These are phyloP conservation scores for Prosapia bicincta DNA, from an alignment of 2,888 invertebrate species.

Conservation along the genomic window DNA sequence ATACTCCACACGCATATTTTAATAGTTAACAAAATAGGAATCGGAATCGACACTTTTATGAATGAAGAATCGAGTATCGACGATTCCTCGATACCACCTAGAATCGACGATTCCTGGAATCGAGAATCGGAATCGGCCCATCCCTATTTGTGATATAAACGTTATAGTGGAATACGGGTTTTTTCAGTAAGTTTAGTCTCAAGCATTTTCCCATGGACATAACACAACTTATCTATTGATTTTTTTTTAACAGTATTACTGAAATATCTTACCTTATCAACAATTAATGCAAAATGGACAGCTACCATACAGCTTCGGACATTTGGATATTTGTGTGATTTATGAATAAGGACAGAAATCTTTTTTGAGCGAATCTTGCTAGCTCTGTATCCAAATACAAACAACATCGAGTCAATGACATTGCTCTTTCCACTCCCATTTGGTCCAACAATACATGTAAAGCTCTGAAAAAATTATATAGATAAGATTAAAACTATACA, in stretches of 20 bases:
- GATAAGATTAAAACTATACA: no score
- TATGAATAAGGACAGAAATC: constrained; percentile 87
- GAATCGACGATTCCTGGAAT: no score
- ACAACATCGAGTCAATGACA: constrained; percentile 97
- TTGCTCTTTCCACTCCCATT: constrained; percentile 99
- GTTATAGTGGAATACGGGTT: background rate
- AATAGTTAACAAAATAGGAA: no score
- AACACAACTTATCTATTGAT: no score
- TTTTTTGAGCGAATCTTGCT: constrained; percentile 95
- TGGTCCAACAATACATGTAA: constrained; percentile 95
- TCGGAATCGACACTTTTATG: no score
- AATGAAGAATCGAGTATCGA: no score
- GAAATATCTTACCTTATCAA: constrained; percentile 62
- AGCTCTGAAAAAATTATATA: constrained; percentile 62
- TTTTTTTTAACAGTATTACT: background rate
- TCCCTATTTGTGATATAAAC: no score
- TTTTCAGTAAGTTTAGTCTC: background rate
- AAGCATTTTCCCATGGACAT: no score
- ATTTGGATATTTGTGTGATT: constrained; percentile 75
- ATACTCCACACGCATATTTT: no score
- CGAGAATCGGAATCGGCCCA: no score
- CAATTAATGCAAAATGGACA: constrained; percentile 81
- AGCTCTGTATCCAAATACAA: constrained; percentile 97
- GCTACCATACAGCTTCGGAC: constrained; percentile 78
- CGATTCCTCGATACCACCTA: no score